Conservation (phyloP, 2,888 invertebrate species). For the Dorcus parallelipipedus region DNA sequence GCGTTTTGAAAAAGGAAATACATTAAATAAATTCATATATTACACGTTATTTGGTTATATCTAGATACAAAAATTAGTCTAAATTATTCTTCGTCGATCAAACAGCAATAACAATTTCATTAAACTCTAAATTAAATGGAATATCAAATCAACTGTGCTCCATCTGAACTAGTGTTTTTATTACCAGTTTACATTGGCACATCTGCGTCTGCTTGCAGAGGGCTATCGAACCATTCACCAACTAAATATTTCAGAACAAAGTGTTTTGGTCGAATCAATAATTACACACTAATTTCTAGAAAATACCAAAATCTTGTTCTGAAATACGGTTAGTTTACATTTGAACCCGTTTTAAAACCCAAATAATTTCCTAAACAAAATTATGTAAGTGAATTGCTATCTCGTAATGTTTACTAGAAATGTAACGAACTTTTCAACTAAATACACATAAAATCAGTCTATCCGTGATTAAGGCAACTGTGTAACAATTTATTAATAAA, state of each 20-base stretch:
- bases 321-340: not conserved
- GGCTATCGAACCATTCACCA: not conserved
- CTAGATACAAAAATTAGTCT: constrained; percentile 17
- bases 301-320: constrained; percentile 5
- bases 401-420: not conserved
- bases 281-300: not conserved
- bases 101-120: constrained; percentile 22
- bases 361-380: constrained; percentile 1
- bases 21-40: constrained; percentile 13
- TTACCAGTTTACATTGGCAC: constrained; percentile 8
- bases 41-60: constrained; percentile 8
- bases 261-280: not conserved
- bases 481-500: constrained; percentile 24
- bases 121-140: constrained; percentile 13
- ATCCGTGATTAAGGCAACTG: constrained; percentile 37
- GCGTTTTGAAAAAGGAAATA: constrained; percentile 21
- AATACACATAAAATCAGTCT: constrained; percentile 34
- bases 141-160: constrained; percentile 17
- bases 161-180: constrained; percentile 17
- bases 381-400: not conserved
- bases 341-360: constrained; percentile 8
- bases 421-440: constrained; percentile 11
- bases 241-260: not conserved
- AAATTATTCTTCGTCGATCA: constrained; percentile 13
- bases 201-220: constrained; percentile 8